Conservation (phyloP, 2,113 vertebrate genomes). For the Brachyhypopomus occidentalis region DNA sequence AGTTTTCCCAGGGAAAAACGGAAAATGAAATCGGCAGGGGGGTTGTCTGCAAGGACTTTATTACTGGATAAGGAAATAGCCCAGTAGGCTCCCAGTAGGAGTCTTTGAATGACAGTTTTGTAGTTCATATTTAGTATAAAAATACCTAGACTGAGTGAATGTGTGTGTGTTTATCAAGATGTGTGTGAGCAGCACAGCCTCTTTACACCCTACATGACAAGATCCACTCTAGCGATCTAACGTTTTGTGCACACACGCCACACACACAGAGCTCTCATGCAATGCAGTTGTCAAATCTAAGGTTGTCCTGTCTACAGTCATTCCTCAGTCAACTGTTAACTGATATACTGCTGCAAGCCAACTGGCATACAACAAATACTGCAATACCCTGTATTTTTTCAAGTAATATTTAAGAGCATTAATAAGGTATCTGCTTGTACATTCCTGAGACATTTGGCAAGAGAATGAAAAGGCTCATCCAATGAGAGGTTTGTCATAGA, state of each 20-base stretch:
- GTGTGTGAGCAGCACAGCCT: constrained; percentile 41
- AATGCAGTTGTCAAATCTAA: not conserved
- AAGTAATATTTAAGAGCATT: too few relatives aligned
- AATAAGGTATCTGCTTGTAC: too few relatives aligned
- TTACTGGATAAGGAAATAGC: constrained; percentile 53
- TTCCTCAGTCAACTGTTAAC: not conserved
- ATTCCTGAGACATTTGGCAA: too few relatives aligned
- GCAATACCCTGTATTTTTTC: too few relatives aligned
- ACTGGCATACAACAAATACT: not conserved
- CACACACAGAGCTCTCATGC: not conserved
- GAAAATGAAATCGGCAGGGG: constrained; percentile 27
- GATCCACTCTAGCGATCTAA: constrained; percentile 27
- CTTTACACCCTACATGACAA: constrained; percentile 41
- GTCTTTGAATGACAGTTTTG: constrained; percentile 36
- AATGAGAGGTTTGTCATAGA: too few relatives aligned
- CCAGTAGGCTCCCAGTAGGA: not conserved
- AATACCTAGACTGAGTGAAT: constrained; percentile 33
- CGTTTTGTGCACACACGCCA: constrained; percentile 35
- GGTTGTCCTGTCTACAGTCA: not conserved
- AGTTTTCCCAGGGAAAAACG: constrained; percentile 48
- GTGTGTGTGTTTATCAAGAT: constrained; percentile 35
- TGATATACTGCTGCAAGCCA: not conserved
- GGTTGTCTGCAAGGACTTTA: constrained; percentile 47
- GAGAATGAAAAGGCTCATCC: too few relatives aligned
- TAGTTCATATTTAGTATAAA: constrained; percentile 43